Evolutionary conservation across 2,113 vertebrate genomes (phyloP).

Genomic region (Leptobrachium leishanense): DNA sequence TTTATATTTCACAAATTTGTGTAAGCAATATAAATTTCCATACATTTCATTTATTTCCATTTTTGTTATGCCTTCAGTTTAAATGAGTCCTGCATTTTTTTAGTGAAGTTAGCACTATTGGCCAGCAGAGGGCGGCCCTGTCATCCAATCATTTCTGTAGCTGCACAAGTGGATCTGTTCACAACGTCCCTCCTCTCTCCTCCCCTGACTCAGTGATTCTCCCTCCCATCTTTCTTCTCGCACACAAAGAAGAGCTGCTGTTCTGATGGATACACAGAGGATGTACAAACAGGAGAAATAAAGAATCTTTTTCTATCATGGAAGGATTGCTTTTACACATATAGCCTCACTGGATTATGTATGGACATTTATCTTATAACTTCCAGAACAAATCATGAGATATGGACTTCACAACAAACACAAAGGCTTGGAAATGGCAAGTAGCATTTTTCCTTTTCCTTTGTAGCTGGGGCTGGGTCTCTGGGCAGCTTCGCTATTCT

Average conservation of each 20-base stretch:
- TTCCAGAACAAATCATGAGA: conserved; percentile 52
- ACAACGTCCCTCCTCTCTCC: conserved; percentile 6
- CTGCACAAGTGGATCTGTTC: not conserved
- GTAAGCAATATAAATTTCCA: too few relatives aligned
- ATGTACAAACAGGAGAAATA: not conserved
- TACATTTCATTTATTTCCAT: too few relatives aligned
- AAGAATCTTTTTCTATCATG: not conserved
- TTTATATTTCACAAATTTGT: too few relatives aligned
- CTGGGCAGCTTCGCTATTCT: conserved; percentile 64
- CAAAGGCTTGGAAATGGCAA: conserved; percentile 71
- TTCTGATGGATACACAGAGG: not conserved
- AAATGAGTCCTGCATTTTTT: too few relatives aligned
- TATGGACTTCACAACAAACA: conserved; percentile 60
- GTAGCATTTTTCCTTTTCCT: conserved; percentile 33
- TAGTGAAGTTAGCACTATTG: conserved; percentile 4
- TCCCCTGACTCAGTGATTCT: conserved; percentile 59
- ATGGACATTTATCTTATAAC: conserved; percentile 4
- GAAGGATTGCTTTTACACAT: not conserved
- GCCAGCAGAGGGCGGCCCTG: conserved; percentile 26
- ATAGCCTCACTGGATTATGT: not conserved
- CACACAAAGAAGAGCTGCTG: conserved; percentile 32
- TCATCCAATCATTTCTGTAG: not conserved
- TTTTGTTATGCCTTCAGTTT: too few relatives aligned
- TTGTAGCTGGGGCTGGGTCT: conserved; percentile 33
- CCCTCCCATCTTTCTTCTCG: conserved; percentile 16